phyloP scores from a whole-genome alignment of 2,113 vertebrate species.

The Prietella phreatophila region DNA sequence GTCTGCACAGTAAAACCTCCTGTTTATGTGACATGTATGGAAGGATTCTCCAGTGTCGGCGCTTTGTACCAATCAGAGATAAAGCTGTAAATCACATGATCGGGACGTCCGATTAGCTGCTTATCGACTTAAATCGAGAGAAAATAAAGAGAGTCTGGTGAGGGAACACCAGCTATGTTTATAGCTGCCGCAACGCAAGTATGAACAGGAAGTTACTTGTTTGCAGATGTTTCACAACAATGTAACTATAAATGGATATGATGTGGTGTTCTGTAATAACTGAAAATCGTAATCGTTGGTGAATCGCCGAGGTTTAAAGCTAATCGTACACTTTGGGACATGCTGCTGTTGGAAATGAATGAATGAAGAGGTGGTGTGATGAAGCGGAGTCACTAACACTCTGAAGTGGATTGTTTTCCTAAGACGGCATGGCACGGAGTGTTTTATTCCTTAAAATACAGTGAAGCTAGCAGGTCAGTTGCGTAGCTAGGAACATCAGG shows the following conservation, averaged over 20 bases:
- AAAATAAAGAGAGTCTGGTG: not conserved
- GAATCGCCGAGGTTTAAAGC: not conserved
- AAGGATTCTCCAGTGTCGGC: not conserved
- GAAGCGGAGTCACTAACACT: not conserved
- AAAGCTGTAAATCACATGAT: not conserved
- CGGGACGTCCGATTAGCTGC: too few species aligned
- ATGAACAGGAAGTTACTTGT: not conserved
- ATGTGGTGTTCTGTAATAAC: too few species aligned
- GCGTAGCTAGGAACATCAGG: not conserved
- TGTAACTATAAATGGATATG: not conserved
- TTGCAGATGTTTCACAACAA: not conserved
- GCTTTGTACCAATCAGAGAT: not conserved
- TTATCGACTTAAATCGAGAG: too few species aligned
- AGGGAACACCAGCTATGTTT: not conserved
- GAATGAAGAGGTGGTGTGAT: not conserved
- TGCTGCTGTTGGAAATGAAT: not conserved
- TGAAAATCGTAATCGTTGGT: too few species aligned
- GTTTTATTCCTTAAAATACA: not conserved
- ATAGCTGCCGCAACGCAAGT: not conserved
- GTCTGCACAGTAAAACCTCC: not conserved
- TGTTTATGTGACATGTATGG: not conserved
- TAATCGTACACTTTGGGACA: not conserved
- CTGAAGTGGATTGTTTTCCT: not conserved
- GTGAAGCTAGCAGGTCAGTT: not conserved
- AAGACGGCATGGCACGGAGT: not conserved